These are phyloP conservation scores for Tipula unca DNA, from an alignment of 2,888 invertebrate species.

Conservation along the genomic window DNA sequence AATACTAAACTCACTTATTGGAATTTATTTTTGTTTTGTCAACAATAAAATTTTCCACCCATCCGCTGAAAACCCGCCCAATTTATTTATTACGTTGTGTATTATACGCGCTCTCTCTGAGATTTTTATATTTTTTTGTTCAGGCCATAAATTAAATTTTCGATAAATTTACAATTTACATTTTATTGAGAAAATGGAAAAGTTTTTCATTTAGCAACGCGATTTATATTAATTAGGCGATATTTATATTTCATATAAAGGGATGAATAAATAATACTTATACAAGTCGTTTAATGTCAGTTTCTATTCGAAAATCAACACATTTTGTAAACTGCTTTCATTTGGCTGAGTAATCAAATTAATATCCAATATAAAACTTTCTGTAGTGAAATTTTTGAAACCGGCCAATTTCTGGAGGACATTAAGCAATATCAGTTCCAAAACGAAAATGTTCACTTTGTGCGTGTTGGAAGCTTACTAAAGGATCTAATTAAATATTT, in stretches of 20 bases:
- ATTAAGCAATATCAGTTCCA: no score
- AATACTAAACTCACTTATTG: not conserved
- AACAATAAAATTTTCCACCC: not conserved
- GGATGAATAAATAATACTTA: no score
- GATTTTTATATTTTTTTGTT: not conserved
- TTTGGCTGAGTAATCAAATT: no score
- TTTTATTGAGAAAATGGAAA: not conserved
- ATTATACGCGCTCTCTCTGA: not conserved
- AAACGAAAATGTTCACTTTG: no score
- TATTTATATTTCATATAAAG: not conserved
- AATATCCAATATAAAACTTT: no score
- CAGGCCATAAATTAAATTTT: not conserved
- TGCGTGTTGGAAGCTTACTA: no score
- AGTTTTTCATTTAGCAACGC: not conserved
- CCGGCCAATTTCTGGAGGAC: no score
- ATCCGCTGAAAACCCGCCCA: not conserved
- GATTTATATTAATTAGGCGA: not conserved
- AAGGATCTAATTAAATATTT: no score
- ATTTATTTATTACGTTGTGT: not conserved
- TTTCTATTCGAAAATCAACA: no score
- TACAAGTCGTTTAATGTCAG: no score
- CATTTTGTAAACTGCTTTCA: no score
- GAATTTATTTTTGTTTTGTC: constrained; percentile 14
- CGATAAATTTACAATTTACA: not conserved
- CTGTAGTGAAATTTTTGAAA: no score